Percentiles rank a stretch among this genome's conserved stretches.
Conservation (phyloP, 2,113 vertebrate genomes). For the Tragelaphus strepsiceros region DNA sequence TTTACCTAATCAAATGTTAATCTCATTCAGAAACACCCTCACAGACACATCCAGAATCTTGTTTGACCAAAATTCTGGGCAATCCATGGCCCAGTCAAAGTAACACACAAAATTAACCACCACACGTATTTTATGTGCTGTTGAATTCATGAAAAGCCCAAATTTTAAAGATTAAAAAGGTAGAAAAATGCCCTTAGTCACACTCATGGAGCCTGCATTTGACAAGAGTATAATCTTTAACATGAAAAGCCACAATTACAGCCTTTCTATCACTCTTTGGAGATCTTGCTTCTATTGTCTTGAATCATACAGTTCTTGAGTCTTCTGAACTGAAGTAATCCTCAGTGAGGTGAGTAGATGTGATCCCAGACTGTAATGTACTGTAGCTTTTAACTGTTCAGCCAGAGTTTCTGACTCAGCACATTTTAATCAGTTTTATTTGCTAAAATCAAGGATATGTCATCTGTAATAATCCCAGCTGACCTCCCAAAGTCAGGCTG, state of each 20-base stretch:
- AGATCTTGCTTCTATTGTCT: background rate
- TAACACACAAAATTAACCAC: background rate
- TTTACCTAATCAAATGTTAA: background rate
- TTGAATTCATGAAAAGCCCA: background rate
- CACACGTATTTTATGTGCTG: background rate
- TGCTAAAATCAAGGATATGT: conserved; percentile 69
- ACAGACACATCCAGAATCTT: background rate
- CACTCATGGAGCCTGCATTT: background rate
- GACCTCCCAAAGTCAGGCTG: conserved; percentile 69
- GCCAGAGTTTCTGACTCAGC: conserved; percentile 57
- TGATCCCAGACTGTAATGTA: conserved; percentile 48
- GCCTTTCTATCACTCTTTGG: background rate
- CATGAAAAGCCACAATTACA: background rate
- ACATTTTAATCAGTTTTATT: conserved; percentile 75
- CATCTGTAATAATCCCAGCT: conserved; percentile 75
- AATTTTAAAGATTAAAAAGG: background rate
- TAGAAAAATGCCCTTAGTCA: background rate
- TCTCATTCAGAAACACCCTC: background rate
- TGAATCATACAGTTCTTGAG: background rate
- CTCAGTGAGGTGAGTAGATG: conserved; percentile 5
- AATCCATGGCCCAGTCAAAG: background rate
- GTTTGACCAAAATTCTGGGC: background rate
- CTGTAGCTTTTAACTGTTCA: conserved; percentile 45
- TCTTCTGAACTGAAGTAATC: background rate
- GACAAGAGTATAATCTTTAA: background rate